Base-by-base conservation (phyloP, 2,797 vertebrate genomes). In the Hypotaenidia okinawae region DNA sequence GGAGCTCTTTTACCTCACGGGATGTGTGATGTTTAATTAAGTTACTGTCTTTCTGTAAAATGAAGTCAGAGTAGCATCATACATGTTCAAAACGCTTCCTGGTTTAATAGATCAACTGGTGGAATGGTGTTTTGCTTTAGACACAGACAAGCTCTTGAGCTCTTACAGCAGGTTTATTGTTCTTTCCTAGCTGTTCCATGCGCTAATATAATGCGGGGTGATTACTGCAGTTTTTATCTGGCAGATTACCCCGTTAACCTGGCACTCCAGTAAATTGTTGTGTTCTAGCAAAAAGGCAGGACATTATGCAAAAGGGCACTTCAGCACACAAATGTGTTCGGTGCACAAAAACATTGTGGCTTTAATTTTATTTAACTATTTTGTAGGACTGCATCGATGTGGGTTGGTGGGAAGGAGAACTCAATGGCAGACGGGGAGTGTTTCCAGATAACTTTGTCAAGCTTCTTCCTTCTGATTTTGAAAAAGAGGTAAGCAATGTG, bases 381-480 rank as follows among this genome's bases (percentile, higher is more conserved):
- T 94, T 39, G 59, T 94, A 99, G 99, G 99, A 99, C 21, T 99
- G 99, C 91, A 98, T 99, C 5, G 99, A 99, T 30, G 98, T 98
- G 6, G 99, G 99, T 78, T 99, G 99, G 99, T 99, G 99, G 99
- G 99, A 99, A 98, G 99, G 99, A 51, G 99, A 99, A 94, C 96
- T 99, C 83, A 98, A 98, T 5, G 98, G 99, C 84, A 98, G 98
- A 94, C 98, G 98, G 96, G 99, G 99, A 28, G 99, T 99, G 45
- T 99, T 99, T 96, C 99, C 99, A 12, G 99, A 99, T 95, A 99
- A 99, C 97, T 99, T 99, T 93, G 99, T 99, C 92, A 99, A 99
- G 97, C 97, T 99, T 92, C 98, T 99, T 57, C 97, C 98, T 74
- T 97, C 98, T 9, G 99, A 99, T 97, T 98, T 98, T 93, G 99